Evolutionary conservation across 2,797 vertebrate genomes (phyloP), one percentile per base, ranked within the genome.

Genomic region (Valencia hispanica): DNA sequence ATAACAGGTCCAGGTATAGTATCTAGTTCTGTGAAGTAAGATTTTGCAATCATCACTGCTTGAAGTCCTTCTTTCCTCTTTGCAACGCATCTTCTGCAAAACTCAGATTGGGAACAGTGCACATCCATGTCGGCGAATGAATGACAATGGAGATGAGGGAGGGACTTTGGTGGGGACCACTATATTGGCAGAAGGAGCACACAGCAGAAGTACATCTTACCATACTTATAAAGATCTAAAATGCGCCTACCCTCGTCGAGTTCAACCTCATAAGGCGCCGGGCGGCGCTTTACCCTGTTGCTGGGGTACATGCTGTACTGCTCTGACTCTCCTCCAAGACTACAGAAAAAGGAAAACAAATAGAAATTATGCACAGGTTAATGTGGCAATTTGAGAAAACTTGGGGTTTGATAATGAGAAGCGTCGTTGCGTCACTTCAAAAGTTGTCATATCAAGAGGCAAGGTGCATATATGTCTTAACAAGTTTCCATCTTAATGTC

Each of bases 211-310:
- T 92, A 88, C 78, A 84, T 89, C 89, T 94, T 93, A 93, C 91
- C 92, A 93, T 94, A 93, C 92, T 93, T 93, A 93, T 93, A 94
- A 94, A 94, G 90, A 94, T 94, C 89, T 92, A 93, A 94, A 94
- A 94, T 94, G 88, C 78, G 84, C 94, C 91, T 95, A 98, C 97
- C 97, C 75, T 97, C 97, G 59, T 96, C 96, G 89, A 98, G 96
- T 91, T 98, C 97, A 95, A 98, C 95, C 94, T 98, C 97, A 86
- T 98, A 98, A 17, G 97, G 97, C 72, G 96, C 96, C 30, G 96
- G 95, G 89, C 97, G 97, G 92, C 97, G 95, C 95, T 98, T 98
- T 93, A 97, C 96, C 90, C 97, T 94, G 91, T 96, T 97, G 93
- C 95, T 96, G 88, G 95, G 92, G 87, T 97, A 98, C 96, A 98